Evolutionary conservation across 2,797 vertebrate species (phyloP), one percentile per base, ranked within the genome.

Genomic region (Leptoclinus maculatus): DNA sequence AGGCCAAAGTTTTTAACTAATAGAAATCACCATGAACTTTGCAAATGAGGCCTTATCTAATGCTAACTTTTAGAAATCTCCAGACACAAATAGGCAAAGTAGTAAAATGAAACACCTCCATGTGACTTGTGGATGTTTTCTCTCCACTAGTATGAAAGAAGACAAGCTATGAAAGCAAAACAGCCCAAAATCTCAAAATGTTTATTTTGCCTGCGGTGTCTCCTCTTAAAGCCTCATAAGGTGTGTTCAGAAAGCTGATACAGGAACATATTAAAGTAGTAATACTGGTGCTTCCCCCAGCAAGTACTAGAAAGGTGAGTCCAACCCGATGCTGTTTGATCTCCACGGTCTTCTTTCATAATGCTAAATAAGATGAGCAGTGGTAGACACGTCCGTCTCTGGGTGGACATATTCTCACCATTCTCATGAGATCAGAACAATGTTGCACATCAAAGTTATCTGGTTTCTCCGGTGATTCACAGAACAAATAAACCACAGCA

Each of bases 211-310:
- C n/a, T 25, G 19, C 19, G 14, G 49, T 12, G 49, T 23, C 23
- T 51, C 21, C 49, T 5, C 21, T 53, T 11, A 43, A 73, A 76
- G 32, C 59, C 69, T 66, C 45, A 39, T 12, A 65, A 56, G 57
- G 17, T 74, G 39, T 25, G 23, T 76, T 43, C 64, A 74, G 78
- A 79, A 87, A 85, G 29, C 70, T 43, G 71, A 90, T 85, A 71
- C 60, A 27, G 41, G 59, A 76, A 72, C 58, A 57, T 43, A 39
- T 83, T 68, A 74, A 5, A 49, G 71, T 63, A n/a, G 62, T 64
- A 17, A 54, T 71, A 84, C 78, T 47, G 70, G 63, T 49, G 64
- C 41, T 73, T 83, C 72, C 79, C 75, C 76, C 71, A 68, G 79
- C 80, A 85, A 81, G 38, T 63, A 75, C 27, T 45, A 19, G n/a